Percentiles rank a stretch among this genome's conserved stretches.
These are phyloP conservation scores for Myotis planiceps DNA, from an alignment of 2,797 vertebrate species.

Conservation along the genomic window DNA sequence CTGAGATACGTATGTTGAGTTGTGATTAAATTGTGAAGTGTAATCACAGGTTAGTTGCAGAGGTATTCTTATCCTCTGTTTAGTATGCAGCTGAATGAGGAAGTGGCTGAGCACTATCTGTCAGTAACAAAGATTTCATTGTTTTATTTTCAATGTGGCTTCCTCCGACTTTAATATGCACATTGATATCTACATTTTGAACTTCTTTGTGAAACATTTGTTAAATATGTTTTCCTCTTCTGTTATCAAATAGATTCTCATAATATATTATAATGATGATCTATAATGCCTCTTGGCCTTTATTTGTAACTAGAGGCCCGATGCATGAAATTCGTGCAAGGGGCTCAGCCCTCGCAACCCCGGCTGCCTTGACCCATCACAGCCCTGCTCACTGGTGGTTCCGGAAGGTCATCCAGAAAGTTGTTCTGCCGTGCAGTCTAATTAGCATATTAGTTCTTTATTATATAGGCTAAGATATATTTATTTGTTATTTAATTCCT, in stretches of 20 bases:
- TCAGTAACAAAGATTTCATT: slow-evolving; percentile 76
- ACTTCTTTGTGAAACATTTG: slow-evolving; percentile 61
- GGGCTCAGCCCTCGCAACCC: too few relatives aligned
- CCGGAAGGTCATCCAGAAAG: too few relatives aligned
- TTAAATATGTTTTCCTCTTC: slow-evolving; percentile 69
- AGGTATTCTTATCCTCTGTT: slow-evolving; percentile 63
- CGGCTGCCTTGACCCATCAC: too few relatives aligned
- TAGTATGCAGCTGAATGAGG: slow-evolving; percentile 69
- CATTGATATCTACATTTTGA: slow-evolving; percentile 77
- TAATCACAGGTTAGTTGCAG: neutral
- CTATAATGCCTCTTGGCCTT: neutral
- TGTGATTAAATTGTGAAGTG: slow-evolving; percentile 3
- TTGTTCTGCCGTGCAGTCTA: too few relatives aligned
- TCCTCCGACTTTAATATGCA: slow-evolving; percentile 72
- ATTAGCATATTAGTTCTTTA: too few relatives aligned
- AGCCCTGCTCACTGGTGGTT: too few relatives aligned
- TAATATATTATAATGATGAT: slow-evolving; percentile 33
- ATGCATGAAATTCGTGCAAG: too few relatives aligned
- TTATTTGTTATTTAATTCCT: neutral
- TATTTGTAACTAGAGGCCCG: neutral
- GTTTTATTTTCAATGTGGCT: slow-evolving; percentile 76
- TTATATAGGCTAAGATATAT: neutral
- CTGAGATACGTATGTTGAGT: neutral
- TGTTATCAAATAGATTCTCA: slow-evolving; percentile 62
- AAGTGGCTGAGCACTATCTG: slow-evolving; percentile 55